These are phyloP conservation scores for Butastur rufipennis DNA, from an alignment of 2,113 vertebrate genomes.

Conservation along the genomic window DNA sequence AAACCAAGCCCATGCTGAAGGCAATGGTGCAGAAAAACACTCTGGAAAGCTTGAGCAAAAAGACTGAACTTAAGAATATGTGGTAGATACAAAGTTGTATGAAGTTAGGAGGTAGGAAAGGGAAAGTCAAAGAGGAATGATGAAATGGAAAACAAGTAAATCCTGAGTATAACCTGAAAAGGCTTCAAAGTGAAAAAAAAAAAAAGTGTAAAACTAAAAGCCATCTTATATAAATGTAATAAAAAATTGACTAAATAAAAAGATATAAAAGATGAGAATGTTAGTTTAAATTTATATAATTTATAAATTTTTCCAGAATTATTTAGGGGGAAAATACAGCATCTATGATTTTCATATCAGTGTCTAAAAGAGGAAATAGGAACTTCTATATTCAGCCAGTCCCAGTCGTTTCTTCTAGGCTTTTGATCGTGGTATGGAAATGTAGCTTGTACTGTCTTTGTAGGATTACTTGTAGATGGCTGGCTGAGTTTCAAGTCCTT, in stretches of 20 bases:
- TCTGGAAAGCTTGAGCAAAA: background rate
- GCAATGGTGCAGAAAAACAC: background rate
- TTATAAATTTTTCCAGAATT: background rate
- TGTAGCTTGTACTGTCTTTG: background rate
- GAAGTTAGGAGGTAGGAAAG: background rate
- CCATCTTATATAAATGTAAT: background rate
- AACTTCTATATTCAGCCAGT: background rate
- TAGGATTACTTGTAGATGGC: conserved; percentile 6
- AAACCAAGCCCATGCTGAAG: background rate
- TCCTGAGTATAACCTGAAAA: background rate
- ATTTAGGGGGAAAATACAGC: background rate
- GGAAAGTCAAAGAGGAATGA: background rate
- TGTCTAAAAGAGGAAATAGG: background rate
- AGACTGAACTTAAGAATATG: background rate
- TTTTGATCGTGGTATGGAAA: conserved; percentile 17
- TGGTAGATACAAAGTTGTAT: background rate
- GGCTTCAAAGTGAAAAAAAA: background rate
- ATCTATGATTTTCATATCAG: background rate
- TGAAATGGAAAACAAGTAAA: background rate
- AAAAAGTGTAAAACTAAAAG: background rate
- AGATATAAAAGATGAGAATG: background rate
- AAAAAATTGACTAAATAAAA: background rate
- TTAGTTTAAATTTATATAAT: background rate
- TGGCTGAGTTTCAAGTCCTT: conserved; percentile 42
- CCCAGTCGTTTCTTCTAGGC: background rate